A percentile compares a stretch with the other conserved stretches of the same genome.
phyloP scores from a whole-genome alignment of 2,113 vertebrate genomes.

The Pygoscelis adeliae region DNA sequence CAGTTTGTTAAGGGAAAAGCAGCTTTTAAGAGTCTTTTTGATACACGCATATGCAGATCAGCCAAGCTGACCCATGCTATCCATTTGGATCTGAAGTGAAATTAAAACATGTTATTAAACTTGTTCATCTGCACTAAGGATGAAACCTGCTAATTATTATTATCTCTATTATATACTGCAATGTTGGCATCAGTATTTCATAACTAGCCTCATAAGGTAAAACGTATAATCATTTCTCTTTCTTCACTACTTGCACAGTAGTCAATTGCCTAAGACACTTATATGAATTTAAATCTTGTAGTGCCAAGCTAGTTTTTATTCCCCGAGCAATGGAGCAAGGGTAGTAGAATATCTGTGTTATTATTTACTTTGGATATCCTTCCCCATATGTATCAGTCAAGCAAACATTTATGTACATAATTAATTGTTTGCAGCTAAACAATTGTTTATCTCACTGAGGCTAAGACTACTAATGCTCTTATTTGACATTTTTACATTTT shows the following conservation, averaged over 20 bases:
- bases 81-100: slow-evolving; percentile 15
- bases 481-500: not conserved
- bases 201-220: not conserved
- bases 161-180: not conserved
- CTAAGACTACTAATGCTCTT: not conserved
- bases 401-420: not conserved
- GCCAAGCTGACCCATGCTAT: not conserved
- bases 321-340: not conserved
- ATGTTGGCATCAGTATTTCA: not conserved
- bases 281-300: not conserved
- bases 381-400: not conserved
- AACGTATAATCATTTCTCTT: not conserved
- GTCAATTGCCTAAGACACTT: not conserved
- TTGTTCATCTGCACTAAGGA: not conserved
- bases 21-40: not conserved
- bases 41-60: not conserved
- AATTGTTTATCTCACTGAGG: not conserved
- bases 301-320: not conserved
- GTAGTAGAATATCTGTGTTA: not conserved
- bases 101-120: slow-evolving; percentile 38
- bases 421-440: not conserved
- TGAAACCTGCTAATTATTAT: slow-evolving; percentile 31
- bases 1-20: not conserved
- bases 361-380: not conserved
- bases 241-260: not conserved